These are phyloP conservation scores for Tamias sibiricus DNA, from an alignment of 2,113 vertebrate genomes.

Conservation along the genomic window DNA sequence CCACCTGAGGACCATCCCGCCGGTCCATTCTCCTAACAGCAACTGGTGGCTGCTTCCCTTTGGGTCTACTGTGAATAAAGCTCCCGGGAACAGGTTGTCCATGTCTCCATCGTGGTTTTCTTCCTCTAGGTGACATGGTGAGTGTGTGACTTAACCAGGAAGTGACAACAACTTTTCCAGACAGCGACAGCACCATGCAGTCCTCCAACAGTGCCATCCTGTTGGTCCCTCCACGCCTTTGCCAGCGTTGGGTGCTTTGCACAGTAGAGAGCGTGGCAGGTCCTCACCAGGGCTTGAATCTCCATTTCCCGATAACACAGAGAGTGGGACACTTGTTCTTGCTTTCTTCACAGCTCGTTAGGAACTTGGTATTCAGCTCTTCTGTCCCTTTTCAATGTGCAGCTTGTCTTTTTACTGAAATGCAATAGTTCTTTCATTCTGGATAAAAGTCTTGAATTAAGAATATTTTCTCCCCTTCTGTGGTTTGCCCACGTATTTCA, in stretches of 20 bases:
- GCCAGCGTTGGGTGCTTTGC: neutral
- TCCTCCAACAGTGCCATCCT: fast-evolving
- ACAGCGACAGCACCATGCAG: neutral
- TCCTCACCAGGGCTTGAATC: fast-evolving
- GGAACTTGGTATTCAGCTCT: neutral
- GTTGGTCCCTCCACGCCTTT: too few relatives aligned
- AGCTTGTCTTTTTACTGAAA: neutral
- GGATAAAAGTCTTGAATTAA: neutral
- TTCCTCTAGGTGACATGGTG: neutral
- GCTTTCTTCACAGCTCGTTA: neutral
- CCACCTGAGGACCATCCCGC: too few relatives aligned
- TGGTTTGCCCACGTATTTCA: neutral
- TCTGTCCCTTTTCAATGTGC: neutral
- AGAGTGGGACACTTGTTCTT: neutral
- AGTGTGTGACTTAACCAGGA: neutral
- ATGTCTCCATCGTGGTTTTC: neutral
- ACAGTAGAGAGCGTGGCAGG: fast-evolving
- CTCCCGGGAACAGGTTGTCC: neutral
- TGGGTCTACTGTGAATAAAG: neutral
- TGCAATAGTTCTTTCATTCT: neutral
- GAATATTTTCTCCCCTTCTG: neutral
- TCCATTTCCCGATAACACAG: neutral
- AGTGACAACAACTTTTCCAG: neutral
- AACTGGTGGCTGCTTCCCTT: neutral
- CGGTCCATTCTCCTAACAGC: neutral